Base-by-base conservation (phyloP, 2,797 vertebrate genomes). In the Mallotus villosus region DNA sequence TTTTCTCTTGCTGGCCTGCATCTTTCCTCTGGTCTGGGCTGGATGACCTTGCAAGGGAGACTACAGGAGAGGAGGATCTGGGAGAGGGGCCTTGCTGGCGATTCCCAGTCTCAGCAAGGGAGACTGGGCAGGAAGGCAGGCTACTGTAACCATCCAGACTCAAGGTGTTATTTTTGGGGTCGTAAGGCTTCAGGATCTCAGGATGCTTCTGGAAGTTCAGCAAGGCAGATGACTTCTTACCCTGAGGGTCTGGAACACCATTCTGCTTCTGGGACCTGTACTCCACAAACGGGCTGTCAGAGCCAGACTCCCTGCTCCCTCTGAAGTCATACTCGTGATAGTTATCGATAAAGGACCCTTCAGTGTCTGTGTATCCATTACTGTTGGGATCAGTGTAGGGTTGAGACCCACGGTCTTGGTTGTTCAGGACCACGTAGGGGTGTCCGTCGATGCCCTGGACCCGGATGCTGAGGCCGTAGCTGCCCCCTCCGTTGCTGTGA, bases 401-500 rank as follows among this genome's bases (percentile, higher is more conserved):
- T 1, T 91, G 87, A 46, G 85, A 25, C 19, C 75, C 92, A 11
- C 88, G 89, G 68, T 99, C 96, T 0, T 96, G 93, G 79, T 98
- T 99, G 87, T 99, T 99, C 71, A 99, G 93, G 58, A 99, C 96
- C 3, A 99, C 96, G 64, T 98, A 99, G 0, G 98, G 97, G 81
- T 99, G 98, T 34, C 98, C 98, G 65, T 95, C 97, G 1, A 99
- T 99, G n/a, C 98, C 98, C 87, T 98, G 97, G 24, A 99, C 97
- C 67, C 97, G 92, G 83, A 99, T 98, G 82, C 96, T 98, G 82
- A 99, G 97, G 37, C 98, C 98, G 0, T 99, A 99, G 77, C 94
- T 91, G 5, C 98, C 95, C 0, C 73, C 77, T 86, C 92, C 94
- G 22, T 92, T 88, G 73, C 82, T 91, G 0, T 91, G 92, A 1